Evolutionary conservation across 2,113 vertebrate species (phyloP), one percentile per base, ranked within the genome.

Genomic region (Perca fluviatilis): DNA sequence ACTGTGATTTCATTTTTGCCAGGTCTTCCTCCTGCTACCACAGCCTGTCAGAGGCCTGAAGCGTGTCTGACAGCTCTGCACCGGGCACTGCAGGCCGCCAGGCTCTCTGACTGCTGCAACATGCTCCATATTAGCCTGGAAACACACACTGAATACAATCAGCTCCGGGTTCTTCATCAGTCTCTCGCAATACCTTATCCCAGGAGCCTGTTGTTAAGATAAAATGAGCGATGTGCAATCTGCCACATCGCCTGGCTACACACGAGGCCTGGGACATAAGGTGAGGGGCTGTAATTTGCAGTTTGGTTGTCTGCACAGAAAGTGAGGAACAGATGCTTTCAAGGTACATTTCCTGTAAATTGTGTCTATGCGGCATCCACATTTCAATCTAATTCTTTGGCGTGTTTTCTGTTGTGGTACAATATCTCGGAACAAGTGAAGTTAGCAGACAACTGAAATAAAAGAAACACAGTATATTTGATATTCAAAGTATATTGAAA

Each of bases 51-150:
- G 93, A 87, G 84, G 88, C 90, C 89, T 65, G 84, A 78, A 87
- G 93, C 74, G 80, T 85, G 56, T 91, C 92, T 92, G 91, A 93
- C 90, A 90, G 90, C 88, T 79, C 88, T 72, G 88, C 82, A 78
- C 64, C 7, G n/a, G 69, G 81, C 89, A 16, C 89, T 40, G 75
- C 91, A 84, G 87, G 83, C 80, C 65, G 54, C 88, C 89, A 46
- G 75, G 66, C 77, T 91, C 86, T 72, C 86, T 88, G 89, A 91
- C 85, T 84, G 89, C 89, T 86, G 82, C 85, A 91, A 85, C 90
- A 90, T 89, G 91, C 89, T 92, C 80, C 77, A 60, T 62, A 91
- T 92, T 92, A 90, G 90, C 89, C 84, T 47, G 68, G 73, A 83
- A 91, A 88, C 91, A 84, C 91, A 87, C 67, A 27, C 87, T 60